Evolutionary conservation across 2,888 invertebrate genomes (phyloP), one percentile per base, ranked within the genome.

Genomic region (Smittia sp.): DNA sequence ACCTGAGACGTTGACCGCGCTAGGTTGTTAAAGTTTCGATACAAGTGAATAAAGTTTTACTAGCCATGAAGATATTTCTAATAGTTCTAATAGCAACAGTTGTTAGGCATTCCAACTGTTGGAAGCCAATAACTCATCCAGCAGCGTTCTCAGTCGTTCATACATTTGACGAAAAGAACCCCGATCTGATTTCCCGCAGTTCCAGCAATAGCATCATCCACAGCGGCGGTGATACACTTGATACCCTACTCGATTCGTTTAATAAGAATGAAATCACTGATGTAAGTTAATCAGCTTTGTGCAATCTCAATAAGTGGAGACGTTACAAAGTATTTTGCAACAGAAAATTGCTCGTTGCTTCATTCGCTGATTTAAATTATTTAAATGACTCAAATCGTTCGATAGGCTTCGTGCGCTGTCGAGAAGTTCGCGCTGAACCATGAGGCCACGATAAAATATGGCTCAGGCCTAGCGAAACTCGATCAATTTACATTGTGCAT

Each of bases 401-500:
- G 75, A 75, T 80, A 83, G 66, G 88, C 89, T 77, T 81, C 85
- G 1, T 90, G 90, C 80, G 85, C 88, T 75, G 84, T 90, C 4
- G 88, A 89, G 81, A 90, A 91, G 79, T 87, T 88, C 25, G 82
- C 84, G 7, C 89, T 90, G 76, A 88, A 86, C 77, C 89, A 90
- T 78, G 89, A 90, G 75, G 83, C 89, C 13, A 89, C 83, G 78
- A 85, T 92, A 74, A 88, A 90, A 77, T 93, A 91, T 80, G 89
- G 90, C 75, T 86, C 86, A 41, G 83, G 86, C 27, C 78, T 93
- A 39, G 92, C 92, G 0, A 89, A 91, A 78, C 79, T 93, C 77
- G 91, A 91, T 77, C 93, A 93, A 80, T 93, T 93, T 80, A 93
- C 93, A 0, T 84, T 93, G 9, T 93, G 93, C 79, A 87, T 88